These are phyloP conservation scores for Eueides isabella DNA, from an alignment of 1,140 invertebrate genomes.

Conservation along the genomic window DNA sequence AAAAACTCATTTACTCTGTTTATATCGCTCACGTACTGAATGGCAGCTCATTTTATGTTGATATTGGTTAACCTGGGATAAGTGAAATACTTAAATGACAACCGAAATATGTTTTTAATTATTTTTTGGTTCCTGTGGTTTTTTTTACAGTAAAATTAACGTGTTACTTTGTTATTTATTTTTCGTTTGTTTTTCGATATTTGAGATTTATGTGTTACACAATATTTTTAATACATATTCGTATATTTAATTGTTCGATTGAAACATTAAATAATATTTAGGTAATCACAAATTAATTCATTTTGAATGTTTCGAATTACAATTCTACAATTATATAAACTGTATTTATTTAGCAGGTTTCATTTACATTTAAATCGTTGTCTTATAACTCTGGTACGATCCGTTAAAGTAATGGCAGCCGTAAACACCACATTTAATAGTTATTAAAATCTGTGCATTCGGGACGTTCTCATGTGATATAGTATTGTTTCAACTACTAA, in stretches of 20 bases:
- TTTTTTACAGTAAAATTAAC: not conserved
- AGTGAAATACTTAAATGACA: not conserved
- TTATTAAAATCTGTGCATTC: not conserved
- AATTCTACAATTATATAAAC: not conserved
- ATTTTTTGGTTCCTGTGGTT: not conserved
- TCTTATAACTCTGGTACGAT: not conserved
- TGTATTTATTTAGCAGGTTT: not conserved
- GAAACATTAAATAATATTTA: too few relatives aligned
- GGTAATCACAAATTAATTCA: too few relatives aligned
- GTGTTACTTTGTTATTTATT: too few relatives aligned
- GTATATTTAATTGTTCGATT: too few relatives aligned
- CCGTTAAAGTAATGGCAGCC: not conserved
- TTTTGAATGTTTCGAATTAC: not conserved
- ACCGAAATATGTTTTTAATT: not conserved
- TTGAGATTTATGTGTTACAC: too few relatives aligned
- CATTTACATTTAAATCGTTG: not conserved
- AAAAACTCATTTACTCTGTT: not conserved
- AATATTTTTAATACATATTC: too few relatives aligned
- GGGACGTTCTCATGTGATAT: not conserved
- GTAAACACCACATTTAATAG: not conserved
- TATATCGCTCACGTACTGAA: conserved; percentile 2
- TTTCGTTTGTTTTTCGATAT: too few relatives aligned
- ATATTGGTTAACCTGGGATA: not conserved
- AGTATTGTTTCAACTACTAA: not conserved
- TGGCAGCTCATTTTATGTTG: not conserved